Base-by-base conservation (phyloP, 2,113 vertebrate genomes). In the Cercocebus atys region DNA sequence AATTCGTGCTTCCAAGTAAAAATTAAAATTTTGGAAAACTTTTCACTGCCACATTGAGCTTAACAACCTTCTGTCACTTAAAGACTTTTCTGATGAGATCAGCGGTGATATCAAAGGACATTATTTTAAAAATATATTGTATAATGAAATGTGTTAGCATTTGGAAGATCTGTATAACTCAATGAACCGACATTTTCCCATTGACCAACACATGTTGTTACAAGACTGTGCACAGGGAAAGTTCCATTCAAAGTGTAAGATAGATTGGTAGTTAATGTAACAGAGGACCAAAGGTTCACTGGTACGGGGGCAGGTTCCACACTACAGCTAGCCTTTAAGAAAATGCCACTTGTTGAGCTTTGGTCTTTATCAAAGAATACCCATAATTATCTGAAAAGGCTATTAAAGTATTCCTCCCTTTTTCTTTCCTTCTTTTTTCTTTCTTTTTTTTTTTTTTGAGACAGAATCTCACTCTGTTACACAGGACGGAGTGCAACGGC, bases 281-380 rank as follows among this genome's bases (percentile, higher is more conserved):
- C 17, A 52, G 27, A 88, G 22, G 5, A 14, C 0, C 22, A 32
- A 18, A 90, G 45, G 40, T 57, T 23, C 64, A 50, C 0, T 2
- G 76, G 45, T 1, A 8, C 0, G 0, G 8, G 27, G 57, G 45
- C 0, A 11, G 38, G 30, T 43, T 80, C n/a, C 64, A 23, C 4
- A 4, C 1, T 4, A n/a, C 22, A 23, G 27, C 13, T 18, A 40
- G 12, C 13, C 38, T n/a, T 81, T 59, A 47, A 40, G 43, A 86
- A 61, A 38, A 23, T 16, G 11, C 55, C 13, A 22, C 32, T 32
- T 45, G 2, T n/a, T 9, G 27, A 17, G 8, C 52, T 75, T 61
- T 20, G 23, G 7, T 57, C 3, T 45, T n/a, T 12, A 55, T 61
- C n/a, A 14, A 38, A 68, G 57, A 86, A 45, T 23, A 43, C 12